These are phyloP conservation scores for Siderastrea siderea DNA, from an alignment of 92 coral and sea anemone genomes.

Conservation along the genomic window DNA sequence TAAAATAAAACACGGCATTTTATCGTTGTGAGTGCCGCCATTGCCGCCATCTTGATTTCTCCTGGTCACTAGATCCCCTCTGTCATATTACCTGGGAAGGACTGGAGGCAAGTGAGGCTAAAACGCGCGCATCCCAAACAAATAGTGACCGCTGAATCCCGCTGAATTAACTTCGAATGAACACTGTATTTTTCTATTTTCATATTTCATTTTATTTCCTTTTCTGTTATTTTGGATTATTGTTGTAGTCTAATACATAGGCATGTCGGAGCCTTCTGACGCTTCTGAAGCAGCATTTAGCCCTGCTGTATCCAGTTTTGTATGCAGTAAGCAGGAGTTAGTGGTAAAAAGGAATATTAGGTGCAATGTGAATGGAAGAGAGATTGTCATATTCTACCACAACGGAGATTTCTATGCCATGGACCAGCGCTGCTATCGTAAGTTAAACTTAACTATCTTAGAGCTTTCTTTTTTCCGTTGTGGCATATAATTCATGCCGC, in stretches of 20 bases:
- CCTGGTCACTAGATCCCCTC: not conserved
- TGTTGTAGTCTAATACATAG: too few species aligned
- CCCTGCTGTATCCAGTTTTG: constrained; percentile 16
- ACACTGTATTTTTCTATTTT: not conserved
- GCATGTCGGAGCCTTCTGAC: not conserved
- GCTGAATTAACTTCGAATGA: too few species aligned
- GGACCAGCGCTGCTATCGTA: constrained; percentile 78
- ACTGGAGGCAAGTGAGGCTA: not conserved
- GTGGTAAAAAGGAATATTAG: constrained; percentile 44
- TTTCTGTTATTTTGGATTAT: too few species aligned
- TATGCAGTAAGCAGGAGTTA: constrained; percentile 51
- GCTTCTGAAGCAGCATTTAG: not conserved
- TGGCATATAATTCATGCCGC: not conserved
- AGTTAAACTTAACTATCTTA: not conserved
- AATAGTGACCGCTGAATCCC: not conserved
- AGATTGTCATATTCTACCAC: constrained; percentile 62
- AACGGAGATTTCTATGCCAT: constrained; percentile 54
- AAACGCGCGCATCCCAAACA: not conserved
- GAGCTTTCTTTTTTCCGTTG: not conserved
- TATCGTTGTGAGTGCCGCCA: not conserved
- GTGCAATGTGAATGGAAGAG: constrained; percentile 64
- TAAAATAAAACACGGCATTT: not conserved
- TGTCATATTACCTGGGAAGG: constrained; percentile 2
- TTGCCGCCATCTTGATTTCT: constrained; percentile 11
- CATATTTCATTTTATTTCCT: not conserved